Percentiles rank a stretch among this genome's conserved stretches.
These are phyloP conservation scores for Epinephelus lanceolatus DNA, from an alignment of 2,113 vertebrate genomes.

Conservation along the genomic window DNA sequence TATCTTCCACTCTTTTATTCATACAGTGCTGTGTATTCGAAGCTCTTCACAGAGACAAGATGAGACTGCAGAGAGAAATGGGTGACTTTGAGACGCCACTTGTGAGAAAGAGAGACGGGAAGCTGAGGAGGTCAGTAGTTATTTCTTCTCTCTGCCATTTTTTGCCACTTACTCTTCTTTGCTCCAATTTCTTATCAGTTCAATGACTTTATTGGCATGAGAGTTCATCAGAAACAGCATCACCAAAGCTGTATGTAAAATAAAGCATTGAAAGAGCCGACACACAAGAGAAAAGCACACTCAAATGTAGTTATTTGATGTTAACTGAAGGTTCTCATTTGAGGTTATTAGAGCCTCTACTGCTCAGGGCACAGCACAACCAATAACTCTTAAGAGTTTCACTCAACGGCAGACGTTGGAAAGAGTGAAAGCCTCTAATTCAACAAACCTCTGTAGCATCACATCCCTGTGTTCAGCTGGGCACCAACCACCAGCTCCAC, in stretches of 20 bases:
- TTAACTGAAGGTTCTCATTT: not conserved
- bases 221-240: not conserved
- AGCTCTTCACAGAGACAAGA: conserved; percentile 53
- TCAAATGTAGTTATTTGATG: not conserved
- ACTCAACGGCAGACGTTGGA: not conserved
- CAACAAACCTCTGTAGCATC: not conserved
- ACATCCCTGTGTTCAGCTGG: not conserved
- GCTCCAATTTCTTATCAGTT: not conserved
- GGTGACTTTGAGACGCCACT: conserved; percentile 61
- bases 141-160: conserved; percentile 26
- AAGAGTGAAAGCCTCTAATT: not conserved
- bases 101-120: conserved; percentile 34
- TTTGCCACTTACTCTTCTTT: not conserved
- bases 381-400: not conserved
- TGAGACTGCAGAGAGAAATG: conserved; percentile 61
- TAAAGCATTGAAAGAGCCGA: not conserved
- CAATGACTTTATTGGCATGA: not conserved
- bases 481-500: not conserved
- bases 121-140: conserved; percentile 48
- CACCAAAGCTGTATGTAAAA: not conserved
- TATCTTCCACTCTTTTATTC: conserved; percentile 70
- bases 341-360: not conserved
- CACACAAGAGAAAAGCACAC: not conserved
- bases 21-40: conserved; percentile 53
- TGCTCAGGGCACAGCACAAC: not conserved